Percentiles rank a stretch among this genome's conserved stretches.
phyloP scores from a whole-genome alignment of 1,140 invertebrate genomes.

The Drosophila punjabiensis region DNA sequence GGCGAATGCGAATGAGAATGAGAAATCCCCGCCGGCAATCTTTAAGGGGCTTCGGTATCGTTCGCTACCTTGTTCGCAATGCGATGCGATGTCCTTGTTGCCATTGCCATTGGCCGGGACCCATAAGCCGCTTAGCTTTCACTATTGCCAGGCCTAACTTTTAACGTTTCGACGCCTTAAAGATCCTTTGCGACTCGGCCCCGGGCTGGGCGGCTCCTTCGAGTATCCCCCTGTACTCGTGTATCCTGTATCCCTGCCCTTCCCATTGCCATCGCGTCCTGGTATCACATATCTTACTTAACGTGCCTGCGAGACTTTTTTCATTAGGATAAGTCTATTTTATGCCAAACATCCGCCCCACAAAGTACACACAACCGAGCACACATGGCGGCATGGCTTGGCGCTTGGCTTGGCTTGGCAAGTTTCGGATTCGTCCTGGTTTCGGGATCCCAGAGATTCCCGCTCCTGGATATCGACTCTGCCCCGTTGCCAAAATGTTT shows the following conservation, averaged over 20 bases:
- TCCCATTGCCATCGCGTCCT: conserved; percentile 23
- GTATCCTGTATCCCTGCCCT: conserved; percentile 6
- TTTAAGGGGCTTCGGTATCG: conserved; percentile 32
- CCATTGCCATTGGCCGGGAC: conserved; percentile 29
- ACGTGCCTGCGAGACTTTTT: conserved; percentile 81
- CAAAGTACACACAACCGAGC: conserved; percentile 21
- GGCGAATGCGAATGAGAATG: conserved; percentile 54
- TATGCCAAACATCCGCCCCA: conserved; percentile 70
- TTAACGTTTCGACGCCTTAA: conserved; percentile 79
- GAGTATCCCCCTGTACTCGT: conserved; percentile 16
- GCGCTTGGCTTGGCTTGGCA: conserved; percentile 39
- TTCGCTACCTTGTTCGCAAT: conserved; percentile 34
- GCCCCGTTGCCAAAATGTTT: conserved; percentile 75
- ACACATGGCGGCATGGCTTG: conserved; percentile 35
- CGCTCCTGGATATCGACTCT: conserved; percentile 4
- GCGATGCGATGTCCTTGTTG: conserved; percentile 33
- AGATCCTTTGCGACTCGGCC: conserved; percentile 36
- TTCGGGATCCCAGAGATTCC: conserved; percentile 4
- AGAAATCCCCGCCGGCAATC: conserved; percentile 39
- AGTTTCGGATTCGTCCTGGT: conserved; percentile 36
- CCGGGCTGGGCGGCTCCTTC: conserved; percentile 9
- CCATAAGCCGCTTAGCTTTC: conserved; percentile 73
- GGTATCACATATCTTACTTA: conserved; percentile 82
- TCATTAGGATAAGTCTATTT: conserved; percentile 84
- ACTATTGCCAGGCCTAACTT: conserved; percentile 75